These are phyloP conservation scores for Sorex fumeus DNA, from an alignment of 2,113 vertebrate genomes.

Conservation along the genomic window DNA sequence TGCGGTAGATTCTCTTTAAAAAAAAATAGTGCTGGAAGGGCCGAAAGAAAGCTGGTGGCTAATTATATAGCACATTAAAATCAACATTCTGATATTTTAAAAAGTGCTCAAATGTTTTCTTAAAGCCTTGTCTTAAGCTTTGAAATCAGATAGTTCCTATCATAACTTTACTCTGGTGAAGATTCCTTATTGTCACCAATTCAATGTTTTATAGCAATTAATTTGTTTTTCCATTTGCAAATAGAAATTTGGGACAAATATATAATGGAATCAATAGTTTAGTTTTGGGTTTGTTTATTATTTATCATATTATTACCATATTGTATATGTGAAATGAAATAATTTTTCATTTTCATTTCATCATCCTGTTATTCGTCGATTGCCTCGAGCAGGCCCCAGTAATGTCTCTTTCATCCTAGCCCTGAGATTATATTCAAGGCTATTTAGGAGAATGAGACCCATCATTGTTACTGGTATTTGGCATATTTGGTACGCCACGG, in stretches of 20 bases:
- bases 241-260: constrained; percentile 75
- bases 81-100: background rate
- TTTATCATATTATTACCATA: background rate
- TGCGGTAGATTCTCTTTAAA: constrained; percentile 43
- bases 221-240: constrained; percentile 79
- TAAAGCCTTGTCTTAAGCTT: constrained; percentile 63
- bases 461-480: too few relatives aligned
- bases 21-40: constrained; percentile 30
- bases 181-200: constrained; percentile 74
- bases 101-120: background rate
- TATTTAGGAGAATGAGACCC: too few relatives aligned
- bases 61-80: constrained; percentile 52
- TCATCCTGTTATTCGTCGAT: too few relatives aligned
- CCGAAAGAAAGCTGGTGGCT: constrained; percentile 33
- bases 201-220: constrained; percentile 77
- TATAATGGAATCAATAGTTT: constrained; percentile 63
- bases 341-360: too few relatives aligned
- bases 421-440: too few relatives aligned
- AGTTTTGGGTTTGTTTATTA: constrained; percentile 63
- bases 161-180: constrained; percentile 72
- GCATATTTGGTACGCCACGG: too few relatives aligned
- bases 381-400: too few relatives aligned
- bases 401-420: too few relatives aligned
- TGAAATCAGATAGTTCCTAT: constrained; percentile 81
- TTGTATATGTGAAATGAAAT: too few relatives aligned